phyloP scores from a whole-genome alignment of 2,797 vertebrate species.

The Hafferia zeledoni region DNA sequence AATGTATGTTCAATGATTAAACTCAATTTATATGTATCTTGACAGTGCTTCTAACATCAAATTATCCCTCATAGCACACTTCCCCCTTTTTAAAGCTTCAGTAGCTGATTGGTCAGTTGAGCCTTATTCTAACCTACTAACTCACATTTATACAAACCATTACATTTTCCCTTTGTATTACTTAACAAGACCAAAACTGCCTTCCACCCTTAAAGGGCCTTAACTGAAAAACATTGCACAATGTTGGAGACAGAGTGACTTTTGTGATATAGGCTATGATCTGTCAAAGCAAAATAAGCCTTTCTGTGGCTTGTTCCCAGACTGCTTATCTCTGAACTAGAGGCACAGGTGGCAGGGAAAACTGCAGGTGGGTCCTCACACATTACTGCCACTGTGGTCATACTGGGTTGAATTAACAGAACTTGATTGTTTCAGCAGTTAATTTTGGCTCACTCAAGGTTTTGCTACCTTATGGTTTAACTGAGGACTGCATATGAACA shows the following conservation, averaged over 20 bases:
- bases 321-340: background rate
- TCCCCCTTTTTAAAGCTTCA: background rate
- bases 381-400: background rate
- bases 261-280: background rate
- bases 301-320: background rate
- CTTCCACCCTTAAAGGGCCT: background rate
- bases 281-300: background rate
- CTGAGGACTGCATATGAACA: background rate
- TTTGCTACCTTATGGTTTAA: background rate
- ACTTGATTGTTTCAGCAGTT: background rate
- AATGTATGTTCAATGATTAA: background rate
- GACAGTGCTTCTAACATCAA: background rate
- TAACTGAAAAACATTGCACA: background rate
- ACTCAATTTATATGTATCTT: conserved; percentile 13
- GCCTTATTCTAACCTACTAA: background rate
- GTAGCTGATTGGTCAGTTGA: background rate
- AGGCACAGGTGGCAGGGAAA: background rate
- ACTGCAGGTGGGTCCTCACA: background rate
- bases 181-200: background rate
- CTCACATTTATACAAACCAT: background rate
- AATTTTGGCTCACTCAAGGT: background rate
- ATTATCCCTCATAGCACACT: background rate
- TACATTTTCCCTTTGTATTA: background rate
- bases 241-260: background rate
- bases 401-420: background rate